Percentiles rank a stretch among this genome's conserved stretches.
Evolutionary conservation across 1,140 invertebrate genomes (phyloP).

Genomic region (Cecropterus lyciades): DNA sequence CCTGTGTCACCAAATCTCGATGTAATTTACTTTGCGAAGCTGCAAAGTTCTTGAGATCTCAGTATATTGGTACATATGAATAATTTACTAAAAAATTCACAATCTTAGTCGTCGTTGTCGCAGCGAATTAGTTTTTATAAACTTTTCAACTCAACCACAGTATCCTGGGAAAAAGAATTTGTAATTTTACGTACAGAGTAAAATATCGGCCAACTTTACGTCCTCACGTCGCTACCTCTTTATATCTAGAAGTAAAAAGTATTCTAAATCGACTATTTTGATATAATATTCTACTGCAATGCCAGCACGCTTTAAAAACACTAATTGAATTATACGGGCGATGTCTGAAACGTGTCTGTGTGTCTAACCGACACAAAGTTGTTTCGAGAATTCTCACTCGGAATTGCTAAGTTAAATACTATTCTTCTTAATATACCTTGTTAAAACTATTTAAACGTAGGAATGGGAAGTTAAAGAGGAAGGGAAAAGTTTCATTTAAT

Average conservation of each 20-base stretch:
- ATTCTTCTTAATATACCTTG: slow-evolving; percentile 44
- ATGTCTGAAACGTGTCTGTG: neutral
- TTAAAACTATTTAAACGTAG: slow-evolving; percentile 42
- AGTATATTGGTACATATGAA: too few relatives aligned
- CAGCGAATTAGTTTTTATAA: neutral
- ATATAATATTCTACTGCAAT: neutral
- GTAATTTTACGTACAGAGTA: neutral
- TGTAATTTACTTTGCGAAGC: too few relatives aligned
- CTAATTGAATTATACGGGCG: neutral
- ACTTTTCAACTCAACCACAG: neutral
- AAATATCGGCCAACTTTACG: neutral
- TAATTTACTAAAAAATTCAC: neutral
- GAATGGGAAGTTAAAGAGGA: slow-evolving; percentile 43
- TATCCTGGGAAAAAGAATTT: slow-evolving; percentile 1
- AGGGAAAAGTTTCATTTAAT: slow-evolving; percentile 36
- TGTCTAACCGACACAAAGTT: neutral
- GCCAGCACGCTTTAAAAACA: neutral
- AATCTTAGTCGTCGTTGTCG: neutral
- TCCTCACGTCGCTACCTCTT: neutral
- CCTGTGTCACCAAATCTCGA: too few relatives aligned
- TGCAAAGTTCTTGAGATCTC: too few relatives aligned
- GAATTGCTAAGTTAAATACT: slow-evolving; percentile 40
- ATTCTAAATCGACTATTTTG: neutral
- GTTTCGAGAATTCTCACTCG: slow-evolving; percentile 31
- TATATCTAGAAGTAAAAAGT: neutral